Conservation (phyloP, 2,113 vertebrate genomes). For the Ciconia maguari region DNA sequence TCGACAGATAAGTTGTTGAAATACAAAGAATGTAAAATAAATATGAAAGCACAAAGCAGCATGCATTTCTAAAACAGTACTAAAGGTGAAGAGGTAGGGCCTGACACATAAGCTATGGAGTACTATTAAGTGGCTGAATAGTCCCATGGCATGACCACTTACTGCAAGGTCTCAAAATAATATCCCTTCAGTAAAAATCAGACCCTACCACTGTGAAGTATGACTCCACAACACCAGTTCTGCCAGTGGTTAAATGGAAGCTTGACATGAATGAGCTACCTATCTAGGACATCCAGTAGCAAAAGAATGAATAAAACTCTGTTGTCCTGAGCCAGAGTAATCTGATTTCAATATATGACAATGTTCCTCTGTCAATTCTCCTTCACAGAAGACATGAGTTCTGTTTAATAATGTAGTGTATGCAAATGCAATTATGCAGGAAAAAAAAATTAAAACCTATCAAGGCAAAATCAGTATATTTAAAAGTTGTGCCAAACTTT, state of each 20-base stretch:
- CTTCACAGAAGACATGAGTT: neutral
- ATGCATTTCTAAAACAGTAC: neutral
- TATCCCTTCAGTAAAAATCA: neutral
- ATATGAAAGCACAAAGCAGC: neutral
- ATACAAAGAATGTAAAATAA: neutral
- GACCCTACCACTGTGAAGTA: neutral
- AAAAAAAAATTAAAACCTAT: neutral
- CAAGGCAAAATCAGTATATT: neutral
- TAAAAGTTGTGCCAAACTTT: neutral
- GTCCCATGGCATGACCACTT: neutral
- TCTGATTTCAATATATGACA: neutral
- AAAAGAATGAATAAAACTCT: neutral
- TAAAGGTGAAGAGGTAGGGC: neutral
- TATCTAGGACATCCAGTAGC: neutral
- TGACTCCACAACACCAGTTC: neutral
- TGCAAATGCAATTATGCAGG: neutral
- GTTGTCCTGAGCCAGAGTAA: neutral
- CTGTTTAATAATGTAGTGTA: neutral
- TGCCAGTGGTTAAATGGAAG: neutral
- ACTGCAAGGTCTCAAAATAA: neutral
- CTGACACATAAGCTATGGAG: neutral
- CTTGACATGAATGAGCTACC: neutral
- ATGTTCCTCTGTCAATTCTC: neutral
- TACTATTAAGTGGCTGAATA: neutral
- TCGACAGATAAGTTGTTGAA: fast-evolving